phyloP scores from a whole-genome alignment of 1,140 invertebrate species.

The Campoletis sonorensis region DNA sequence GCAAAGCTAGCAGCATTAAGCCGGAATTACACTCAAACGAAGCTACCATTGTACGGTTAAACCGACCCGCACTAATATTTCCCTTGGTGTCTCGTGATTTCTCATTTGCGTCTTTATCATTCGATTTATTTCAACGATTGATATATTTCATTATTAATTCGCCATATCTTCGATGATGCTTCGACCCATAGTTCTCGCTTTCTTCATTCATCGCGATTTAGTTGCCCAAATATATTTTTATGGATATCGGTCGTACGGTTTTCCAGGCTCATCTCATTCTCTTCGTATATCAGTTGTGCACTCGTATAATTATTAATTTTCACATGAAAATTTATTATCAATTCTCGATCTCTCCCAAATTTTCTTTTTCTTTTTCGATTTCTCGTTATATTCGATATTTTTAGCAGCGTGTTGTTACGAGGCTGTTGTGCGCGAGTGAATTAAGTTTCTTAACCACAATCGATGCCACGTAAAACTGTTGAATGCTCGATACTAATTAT shows the following conservation, averaged over 20 bases:
- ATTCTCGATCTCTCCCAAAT: neutral
- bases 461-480: too few relatives aligned
- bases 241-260: too few relatives aligned
- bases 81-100: constrained; percentile 1
- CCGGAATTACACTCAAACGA: constrained; percentile 61
- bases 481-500: too few relatives aligned
- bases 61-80: neutral
- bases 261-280: neutral
- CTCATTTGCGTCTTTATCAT: neutral
- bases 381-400: neutral
- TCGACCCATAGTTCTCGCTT: neutral
- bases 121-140: neutral
- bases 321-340: neutral
- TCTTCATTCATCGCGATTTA: too few relatives aligned
- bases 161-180: constrained; percentile 8
- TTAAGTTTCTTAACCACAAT: too few relatives aligned
- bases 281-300: neutral
- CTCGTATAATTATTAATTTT: neutral
- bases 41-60: constrained; percentile 36
- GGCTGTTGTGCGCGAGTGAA: neutral
- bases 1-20: constrained; percentile 67
- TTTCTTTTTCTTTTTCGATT: neutral
- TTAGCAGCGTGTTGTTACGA: neutral
- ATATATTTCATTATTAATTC: neutral
- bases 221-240: too few relatives aligned